Evolutionary conservation across 2,888 invertebrate species (phyloP).

Genomic region (Thecophora atra): DNA sequence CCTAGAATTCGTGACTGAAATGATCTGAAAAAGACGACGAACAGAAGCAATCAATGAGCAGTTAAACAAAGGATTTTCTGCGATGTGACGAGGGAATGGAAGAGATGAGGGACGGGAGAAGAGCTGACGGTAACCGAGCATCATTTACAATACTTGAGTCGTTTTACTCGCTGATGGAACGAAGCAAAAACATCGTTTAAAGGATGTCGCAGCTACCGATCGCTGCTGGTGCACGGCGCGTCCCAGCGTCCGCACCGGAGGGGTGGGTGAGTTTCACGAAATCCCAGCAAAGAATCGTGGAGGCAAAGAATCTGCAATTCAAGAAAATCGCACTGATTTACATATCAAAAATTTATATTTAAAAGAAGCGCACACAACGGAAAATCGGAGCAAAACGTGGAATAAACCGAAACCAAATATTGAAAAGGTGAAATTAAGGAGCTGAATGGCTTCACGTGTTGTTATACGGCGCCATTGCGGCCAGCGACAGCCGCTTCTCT

Average conservation of each 20-base stretch:
- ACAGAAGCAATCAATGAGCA: constrained; percentile 42
- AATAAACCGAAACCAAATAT: no score
- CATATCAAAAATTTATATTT: neutral
- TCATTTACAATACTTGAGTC: no score
- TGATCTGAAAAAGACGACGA: constrained; percentile 54
- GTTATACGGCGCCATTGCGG: constrained; percentile 24
- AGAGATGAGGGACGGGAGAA: no score
- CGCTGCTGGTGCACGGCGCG: neutral
- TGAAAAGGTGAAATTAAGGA: no score
- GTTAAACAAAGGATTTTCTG: neutral
- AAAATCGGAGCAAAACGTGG: neutral
- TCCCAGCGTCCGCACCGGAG: neutral
- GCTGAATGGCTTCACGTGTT: neutral
- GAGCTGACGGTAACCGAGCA: no score
- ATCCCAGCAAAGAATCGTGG: neutral
- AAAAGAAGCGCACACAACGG: neutral
- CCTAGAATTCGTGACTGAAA: constrained; percentile 54
- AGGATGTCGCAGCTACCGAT: constrained; percentile 9
- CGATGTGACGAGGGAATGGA: neutral
- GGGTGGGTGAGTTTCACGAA: constrained; percentile 2
- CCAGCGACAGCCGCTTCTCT: neutral
- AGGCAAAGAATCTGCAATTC: neutral
- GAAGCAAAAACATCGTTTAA: neutral
- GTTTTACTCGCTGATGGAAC: no score
- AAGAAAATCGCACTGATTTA: neutral